Conservation (phyloP, 2,113 vertebrate species). For the Thomomys bottae region DNA sequence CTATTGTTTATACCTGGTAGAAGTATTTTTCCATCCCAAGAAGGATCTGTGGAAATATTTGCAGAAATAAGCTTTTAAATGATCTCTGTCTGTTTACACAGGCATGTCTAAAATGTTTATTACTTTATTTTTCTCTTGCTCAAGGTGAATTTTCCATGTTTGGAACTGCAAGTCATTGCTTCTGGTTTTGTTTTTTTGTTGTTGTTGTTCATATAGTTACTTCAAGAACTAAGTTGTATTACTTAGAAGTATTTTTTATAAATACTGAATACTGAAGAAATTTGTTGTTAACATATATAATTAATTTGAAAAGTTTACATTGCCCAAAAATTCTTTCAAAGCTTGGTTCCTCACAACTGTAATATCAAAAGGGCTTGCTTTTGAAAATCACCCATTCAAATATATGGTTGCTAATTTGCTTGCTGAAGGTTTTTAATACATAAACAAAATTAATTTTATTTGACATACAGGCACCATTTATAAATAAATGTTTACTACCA, state of each 20-base stretch:
- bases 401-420: conserved; percentile 17
- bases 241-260: conserved; percentile 33
- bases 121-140: conserved; percentile 1
- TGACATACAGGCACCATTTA: conserved; percentile 3
- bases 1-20: background rate
- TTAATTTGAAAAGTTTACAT: conserved; percentile 33
- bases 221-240: background rate
- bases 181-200: conserved; percentile 44
- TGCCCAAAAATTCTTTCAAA: conserved; percentile 53
- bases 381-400: background rate
- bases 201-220: conserved; percentile 43
- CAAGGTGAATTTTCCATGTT: conserved; percentile 47
- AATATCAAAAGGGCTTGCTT: conserved; percentile 20
- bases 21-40: conserved; percentile 44
- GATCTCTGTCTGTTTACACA: conserved; percentile 18
- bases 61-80: conserved; percentile 28
- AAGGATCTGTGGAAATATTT: conserved; percentile 40
- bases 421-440: conserved; percentile 26
- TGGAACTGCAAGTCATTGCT: background rate
- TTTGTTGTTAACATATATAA: background rate
- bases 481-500: conserved; percentile 34
- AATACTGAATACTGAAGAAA: conserved; percentile 48
- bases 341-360: conserved; percentile 8
- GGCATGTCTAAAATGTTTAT: conserved; percentile 35
- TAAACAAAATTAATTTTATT: conserved; percentile 53